These are phyloP conservation scores for Rhodeus uyekii DNA, from an alignment of 2,797 vertebrate genomes.

Conservation along the genomic window DNA sequence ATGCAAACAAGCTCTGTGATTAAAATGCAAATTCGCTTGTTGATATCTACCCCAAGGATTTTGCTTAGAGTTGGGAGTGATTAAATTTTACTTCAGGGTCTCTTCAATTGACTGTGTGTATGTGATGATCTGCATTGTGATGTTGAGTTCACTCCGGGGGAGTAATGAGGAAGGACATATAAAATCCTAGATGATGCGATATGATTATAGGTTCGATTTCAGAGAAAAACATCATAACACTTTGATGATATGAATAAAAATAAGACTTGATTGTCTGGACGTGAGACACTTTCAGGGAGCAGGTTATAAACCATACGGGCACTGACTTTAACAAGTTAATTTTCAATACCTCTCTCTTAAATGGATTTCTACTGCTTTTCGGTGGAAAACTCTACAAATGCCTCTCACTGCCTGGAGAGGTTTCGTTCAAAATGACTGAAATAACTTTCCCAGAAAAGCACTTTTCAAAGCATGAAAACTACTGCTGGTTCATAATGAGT, in stretches of 20 bases:
- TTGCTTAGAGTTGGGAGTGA: constrained; percentile 10
- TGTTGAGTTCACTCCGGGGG: neutral
- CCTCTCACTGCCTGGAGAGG: neutral
- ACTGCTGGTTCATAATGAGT: neutral
- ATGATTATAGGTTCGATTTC: constrained; percentile 32
- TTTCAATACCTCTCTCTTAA: constrained; percentile 11
- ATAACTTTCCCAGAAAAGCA: neutral
- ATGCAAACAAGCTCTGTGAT: constrained; percentile 44
- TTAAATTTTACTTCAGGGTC: constrained; percentile 16
- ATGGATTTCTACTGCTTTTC: neutral
- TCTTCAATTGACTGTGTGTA: constrained; percentile 12
- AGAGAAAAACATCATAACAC: neutral
- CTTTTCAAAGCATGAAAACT: neutral
- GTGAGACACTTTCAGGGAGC: neutral
- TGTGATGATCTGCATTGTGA: constrained; percentile 14
- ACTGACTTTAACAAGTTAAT: constrained; percentile 22
- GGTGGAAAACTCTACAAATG: neutral
- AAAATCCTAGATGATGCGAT: constrained; percentile 5
- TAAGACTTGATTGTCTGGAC: constrained; percentile 26
- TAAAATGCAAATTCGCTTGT: constrained; percentile 53
- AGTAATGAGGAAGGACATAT: constrained; percentile 20
- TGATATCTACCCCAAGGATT: constrained; percentile 43
- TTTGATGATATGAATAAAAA: constrained; percentile 34
- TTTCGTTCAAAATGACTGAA: constrained; percentile 1
- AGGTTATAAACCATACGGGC: constrained; percentile 11